Base-by-base conservation (phyloP, 2,888 invertebrate species). In the Xylocampa areola region DNA sequence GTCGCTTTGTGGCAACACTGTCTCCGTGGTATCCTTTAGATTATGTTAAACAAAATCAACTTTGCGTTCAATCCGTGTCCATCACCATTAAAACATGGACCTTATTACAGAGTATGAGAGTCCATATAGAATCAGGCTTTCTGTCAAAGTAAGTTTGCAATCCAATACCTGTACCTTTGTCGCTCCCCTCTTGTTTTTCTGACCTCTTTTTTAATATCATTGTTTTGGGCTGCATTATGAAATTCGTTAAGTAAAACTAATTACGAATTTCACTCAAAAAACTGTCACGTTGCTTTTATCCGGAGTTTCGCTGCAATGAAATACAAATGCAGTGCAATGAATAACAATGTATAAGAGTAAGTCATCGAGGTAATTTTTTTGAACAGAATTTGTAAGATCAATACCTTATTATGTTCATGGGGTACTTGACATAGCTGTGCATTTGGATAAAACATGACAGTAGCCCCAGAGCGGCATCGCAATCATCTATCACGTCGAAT, bases 1-100 rank as follows among this genome's bases (percentile, higher is more conserved):
- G 82, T 84, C 87, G 89, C 88, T 87, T 88, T 89, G 90, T 87
- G 89, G 89, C 87, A 84, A 87, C 87, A 85, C 85, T 86, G 91
- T 89, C 86, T 90, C 87, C 82, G 87, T 77, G 77, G 82, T 87
- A 88, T 89, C 90, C 91, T 90, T 87, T 85, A 82, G 84, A 83
- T 87, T 85, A 82, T 82, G 79, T 70, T 82, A 84, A 82, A 81
- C 76, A 77, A 80, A 79, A 76, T 77, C 72, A 80, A 68, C 57
- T 77, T 68, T 72, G 72, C 74, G 68, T 57, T 72, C 64, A 67
- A 68, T 75, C 49, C 64, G 71, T 68, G 64, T 72, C 33, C 16
- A 60, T 65, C 57, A 59, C 65, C 60, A 68, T 63, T 21, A 65
- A 58, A 65, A 72, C 59, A 60, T 75, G 70, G 66, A 50, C 68